Evolutionary conservation across 1,140 invertebrate species (phyloP).

Genomic region (Lordiphosa stackelbergi): DNA sequence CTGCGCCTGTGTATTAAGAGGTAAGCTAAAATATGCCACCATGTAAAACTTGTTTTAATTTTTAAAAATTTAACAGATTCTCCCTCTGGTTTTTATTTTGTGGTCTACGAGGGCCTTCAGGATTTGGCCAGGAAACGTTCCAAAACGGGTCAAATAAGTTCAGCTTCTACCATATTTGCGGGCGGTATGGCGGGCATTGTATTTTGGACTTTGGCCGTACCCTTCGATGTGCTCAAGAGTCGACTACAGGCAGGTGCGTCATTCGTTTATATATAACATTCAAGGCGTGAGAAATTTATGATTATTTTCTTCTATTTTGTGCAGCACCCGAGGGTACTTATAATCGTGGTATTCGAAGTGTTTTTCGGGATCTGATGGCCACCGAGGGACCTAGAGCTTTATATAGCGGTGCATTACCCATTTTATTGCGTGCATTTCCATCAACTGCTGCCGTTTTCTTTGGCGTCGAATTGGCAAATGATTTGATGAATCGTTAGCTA

Average conservation of each 20-base stretch:
- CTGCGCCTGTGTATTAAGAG: slow-evolving; percentile 93
- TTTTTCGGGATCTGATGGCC: slow-evolving; percentile 87
- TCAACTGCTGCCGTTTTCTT: slow-evolving; percentile 96
- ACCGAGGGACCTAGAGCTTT: slow-evolving; percentile 88
- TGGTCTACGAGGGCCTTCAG: slow-evolving; percentile 96
- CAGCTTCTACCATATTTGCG: slow-evolving; percentile 90
- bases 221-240: slow-evolving; percentile 98
- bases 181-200: slow-evolving; percentile 97
- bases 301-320: slow-evolving; percentile 13
- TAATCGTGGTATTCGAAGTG: slow-evolving; percentile 90
- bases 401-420: slow-evolving; percentile 90
- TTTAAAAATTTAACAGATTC: slow-evolving; percentile 84
- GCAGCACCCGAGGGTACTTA: slow-evolving; percentile 93
- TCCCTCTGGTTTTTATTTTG: slow-evolving; percentile 96
- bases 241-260: slow-evolving; percentile 92
- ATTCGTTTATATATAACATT: slow-evolving; percentile 12
- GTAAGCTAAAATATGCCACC: slow-evolving; percentile 65
- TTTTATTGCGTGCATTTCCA: slow-evolving; percentile 93
- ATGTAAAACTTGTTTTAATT: neutral
- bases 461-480: slow-evolving; percentile 77
- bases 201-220: slow-evolving; percentile 98
- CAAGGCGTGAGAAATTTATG: neutral
- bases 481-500: slow-evolving; percentile 43
- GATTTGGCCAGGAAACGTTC: slow-evolving; percentile 77
- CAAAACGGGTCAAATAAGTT: slow-evolving; percentile 69